A percentile compares a stretch with the other conserved stretches of the same genome.
phyloP scores from a whole-genome alignment of 2,113 vertebrate genomes.

The Cromileptes altivelis region DNA sequence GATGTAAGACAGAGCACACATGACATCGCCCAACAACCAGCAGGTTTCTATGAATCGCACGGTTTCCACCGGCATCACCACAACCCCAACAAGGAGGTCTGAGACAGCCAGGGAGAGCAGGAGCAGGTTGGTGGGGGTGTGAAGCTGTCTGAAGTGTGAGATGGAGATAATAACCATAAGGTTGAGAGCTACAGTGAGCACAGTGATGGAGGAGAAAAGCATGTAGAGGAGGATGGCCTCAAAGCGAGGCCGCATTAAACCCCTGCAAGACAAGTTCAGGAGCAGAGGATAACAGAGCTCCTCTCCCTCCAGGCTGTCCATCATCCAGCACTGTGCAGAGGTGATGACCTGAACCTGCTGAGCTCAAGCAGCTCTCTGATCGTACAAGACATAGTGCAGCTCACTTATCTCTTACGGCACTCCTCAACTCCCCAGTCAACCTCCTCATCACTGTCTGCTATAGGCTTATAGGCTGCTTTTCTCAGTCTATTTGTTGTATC shows the following conservation, averaged over 20 bases:
- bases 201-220: constrained; percentile 34
- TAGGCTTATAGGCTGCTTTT: too few relatives aligned
- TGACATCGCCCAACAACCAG: constrained; percentile 74
- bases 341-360: not conserved
- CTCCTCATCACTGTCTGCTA: not conserved
- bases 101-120: constrained; percentile 80
- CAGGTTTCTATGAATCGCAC: constrained; percentile 61
- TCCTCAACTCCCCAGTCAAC: not conserved
- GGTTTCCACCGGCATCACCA: constrained; percentile 88
- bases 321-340: constrained; percentile 12
- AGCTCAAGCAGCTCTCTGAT: constrained; percentile 11
- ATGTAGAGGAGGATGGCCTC: constrained; percentile 50
- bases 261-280: constrained; percentile 56
- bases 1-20: constrained; percentile 64
- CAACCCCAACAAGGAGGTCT: constrained; percentile 75
- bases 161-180: constrained; percentile 72
- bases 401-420: constrained; percentile 19
- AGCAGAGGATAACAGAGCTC: constrained; percentile 65
- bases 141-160: constrained; percentile 80
- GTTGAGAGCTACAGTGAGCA: constrained; percentile 64
- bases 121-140: constrained; percentile 80
- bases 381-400: not conserved
- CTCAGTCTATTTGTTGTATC: not conserved
- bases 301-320: constrained; percentile 9
- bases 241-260: not conserved